Evolutionary conservation across 2,888 invertebrate species (phyloP).

Genomic region (Ellobium chinense): DNA sequence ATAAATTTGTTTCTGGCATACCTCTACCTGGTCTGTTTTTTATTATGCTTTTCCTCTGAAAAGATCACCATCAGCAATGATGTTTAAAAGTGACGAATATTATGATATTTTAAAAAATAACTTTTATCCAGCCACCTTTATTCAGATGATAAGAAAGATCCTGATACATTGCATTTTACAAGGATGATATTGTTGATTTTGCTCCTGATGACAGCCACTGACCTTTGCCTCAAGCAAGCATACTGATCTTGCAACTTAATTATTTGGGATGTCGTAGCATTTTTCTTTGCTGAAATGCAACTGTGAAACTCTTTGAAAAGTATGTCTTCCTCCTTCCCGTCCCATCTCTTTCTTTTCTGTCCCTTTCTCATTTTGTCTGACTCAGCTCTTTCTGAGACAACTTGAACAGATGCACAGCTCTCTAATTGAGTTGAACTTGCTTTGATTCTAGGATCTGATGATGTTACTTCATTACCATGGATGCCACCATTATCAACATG

Average conservation of each 20-base stretch:
- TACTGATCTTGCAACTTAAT: neutral
- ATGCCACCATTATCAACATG: neutral
- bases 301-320: neutral
- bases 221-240: neutral
- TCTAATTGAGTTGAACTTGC: neutral
- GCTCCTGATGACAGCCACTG: constrained; percentile 8
- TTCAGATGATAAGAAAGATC: too few species aligned
- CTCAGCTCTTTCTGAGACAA: neutral
- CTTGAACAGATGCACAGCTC: too few species aligned
- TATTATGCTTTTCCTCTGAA: too few species aligned
- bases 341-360: constrained; percentile 5
- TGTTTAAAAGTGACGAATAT: too few species aligned
- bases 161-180: constrained; percentile 14
- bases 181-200: constrained; percentile 23
- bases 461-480: neutral
- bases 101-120: too few species aligned
- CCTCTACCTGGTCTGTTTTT: too few species aligned
- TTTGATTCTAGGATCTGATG: neutral
- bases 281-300: neutral
- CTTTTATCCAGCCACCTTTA: too few species aligned
- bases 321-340: neutral
- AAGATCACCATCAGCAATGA: too few species aligned
- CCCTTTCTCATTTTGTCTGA: neutral
- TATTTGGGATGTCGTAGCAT: neutral
- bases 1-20: too few species aligned